Base-by-base conservation (phyloP, 53 echinoderm and acorn worm species). In the Zoroaster sp. region DNA sequence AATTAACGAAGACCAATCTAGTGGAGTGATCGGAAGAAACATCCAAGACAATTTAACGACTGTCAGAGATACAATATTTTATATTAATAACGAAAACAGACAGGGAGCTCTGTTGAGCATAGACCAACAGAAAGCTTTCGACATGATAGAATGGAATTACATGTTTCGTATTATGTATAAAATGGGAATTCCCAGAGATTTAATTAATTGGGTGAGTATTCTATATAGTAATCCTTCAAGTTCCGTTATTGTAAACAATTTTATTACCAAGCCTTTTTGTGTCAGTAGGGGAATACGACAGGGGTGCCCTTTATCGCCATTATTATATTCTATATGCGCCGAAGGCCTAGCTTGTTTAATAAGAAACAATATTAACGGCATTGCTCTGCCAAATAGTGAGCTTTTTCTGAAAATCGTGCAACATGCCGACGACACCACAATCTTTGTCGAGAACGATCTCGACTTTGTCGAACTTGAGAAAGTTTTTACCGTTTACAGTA, bases 111-210 rank as follows among this genome's bases (percentile, higher is more conserved):
- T 74, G 46, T 44, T 74, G 28, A 74, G 75, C 20, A 43, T 87
- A 7, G 54, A 74, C 18, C 55, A 74, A 40, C 54, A 87, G 53
- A 74, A 74, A 41, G 87, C 53, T n/a, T 87, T 87, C 18, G 74
- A 87, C 68, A 49, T 47, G 38, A 74, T 87, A 13, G 87, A 87
- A 55, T 74, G 41, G 40, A 40, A 36, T 14, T 87, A 34, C 42
- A 52, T 44, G 41, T 54, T 53, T 74, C 4, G 38, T 11, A 12
- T 73, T 32, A 47, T 72, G 72, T 7, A 8, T 20, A 73, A 52
- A 35, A 49, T 87, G 72, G 53, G 73, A 34, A 72, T 87, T 37
- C 34, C 38, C 74, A 32, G 23, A 35, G 14, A 18, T 5, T 52
- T 87, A 36, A 34, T 72, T 54, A 72, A 71, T 32, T 73, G 72